Evolutionary conservation across 2,113 vertebrate genomes (phyloP).

Genomic region (Alligator mississippiensis): DNA sequence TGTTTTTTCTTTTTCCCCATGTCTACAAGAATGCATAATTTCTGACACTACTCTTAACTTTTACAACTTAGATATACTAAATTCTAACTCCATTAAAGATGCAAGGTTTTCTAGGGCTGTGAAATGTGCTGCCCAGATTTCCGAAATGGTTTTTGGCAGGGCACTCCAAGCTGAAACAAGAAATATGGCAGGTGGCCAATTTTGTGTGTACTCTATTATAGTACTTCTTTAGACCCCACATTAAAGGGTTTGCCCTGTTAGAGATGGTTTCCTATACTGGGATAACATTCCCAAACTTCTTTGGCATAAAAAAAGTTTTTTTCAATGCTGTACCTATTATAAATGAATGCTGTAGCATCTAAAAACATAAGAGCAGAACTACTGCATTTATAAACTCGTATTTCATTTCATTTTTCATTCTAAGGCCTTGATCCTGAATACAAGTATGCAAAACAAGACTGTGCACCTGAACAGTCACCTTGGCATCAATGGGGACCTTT

Average conservation of each 20-base stretch:
- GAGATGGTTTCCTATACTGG: background rate
- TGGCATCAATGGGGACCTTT: background rate
- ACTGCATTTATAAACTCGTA: slow-evolving; percentile 36
- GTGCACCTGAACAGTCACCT: background rate
- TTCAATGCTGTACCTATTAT: slow-evolving; percentile 47
- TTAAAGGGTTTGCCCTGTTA: background rate
- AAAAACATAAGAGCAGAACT: slow-evolving; percentile 32
- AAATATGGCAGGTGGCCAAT: background rate
- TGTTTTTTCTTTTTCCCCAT: too few species aligned
- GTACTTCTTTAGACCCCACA: background rate
- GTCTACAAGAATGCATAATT: background rate
- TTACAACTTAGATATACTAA: background rate
- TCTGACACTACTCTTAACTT: background rate
- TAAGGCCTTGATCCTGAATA: slow-evolving; percentile 6
- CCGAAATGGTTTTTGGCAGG: background rate
- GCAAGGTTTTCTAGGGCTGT: background rate
- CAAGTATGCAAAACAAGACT: slow-evolving; percentile 9
- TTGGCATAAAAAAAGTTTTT: background rate
- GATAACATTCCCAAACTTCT: slow-evolving; percentile 25
- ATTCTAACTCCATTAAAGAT: background rate
- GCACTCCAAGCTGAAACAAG: background rate
- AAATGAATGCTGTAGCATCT: slow-evolving; percentile 52
- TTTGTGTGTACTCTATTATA: background rate
- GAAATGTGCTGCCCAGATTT: accelerated
- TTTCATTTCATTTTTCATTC: slow-evolving; percentile 41